phyloP scores from a whole-genome alignment of 2,888 invertebrate species.

The Dasypogon diadema region DNA sequence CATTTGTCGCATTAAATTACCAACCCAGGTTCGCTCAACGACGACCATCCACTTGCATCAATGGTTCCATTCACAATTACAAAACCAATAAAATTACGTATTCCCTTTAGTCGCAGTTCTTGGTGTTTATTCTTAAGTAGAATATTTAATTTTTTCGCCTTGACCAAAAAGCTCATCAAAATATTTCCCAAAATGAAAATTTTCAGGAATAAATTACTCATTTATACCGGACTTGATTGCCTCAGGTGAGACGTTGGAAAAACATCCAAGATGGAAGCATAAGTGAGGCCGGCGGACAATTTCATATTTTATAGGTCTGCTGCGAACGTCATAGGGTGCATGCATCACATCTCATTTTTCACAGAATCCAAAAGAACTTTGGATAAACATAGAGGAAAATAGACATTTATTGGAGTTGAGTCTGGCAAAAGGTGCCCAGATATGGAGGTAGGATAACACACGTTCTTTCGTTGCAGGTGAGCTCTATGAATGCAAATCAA shows the following conservation, averaged over 20 bases:
- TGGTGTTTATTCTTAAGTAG: not conserved
- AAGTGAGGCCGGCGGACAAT: not conserved
- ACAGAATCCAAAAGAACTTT: slow-evolving; percentile 7
- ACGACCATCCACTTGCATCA: too few relatives aligned
- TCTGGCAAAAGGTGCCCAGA: not conserved
- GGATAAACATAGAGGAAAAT: slow-evolving; percentile 35
- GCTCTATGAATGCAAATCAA: not conserved
- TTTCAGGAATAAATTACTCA: slow-evolving; percentile 19
- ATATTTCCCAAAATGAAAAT: slow-evolving; percentile 20
- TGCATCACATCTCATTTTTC: slow-evolving; percentile 3
- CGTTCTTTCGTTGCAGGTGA: not conserved
- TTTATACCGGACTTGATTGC: not conserved
- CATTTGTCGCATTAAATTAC: slow-evolving; percentile 1
- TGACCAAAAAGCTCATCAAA: slow-evolving; percentile 19
- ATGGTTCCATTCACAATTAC: not conserved
- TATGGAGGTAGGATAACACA: slow-evolving; percentile 1
- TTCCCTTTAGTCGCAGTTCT: not conserved
- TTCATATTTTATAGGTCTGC: not conserved
- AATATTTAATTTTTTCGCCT: slow-evolving; percentile 29
- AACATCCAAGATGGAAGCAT: not conserved
- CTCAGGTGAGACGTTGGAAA: not conserved
- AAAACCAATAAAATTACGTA: slow-evolving; percentile 12
- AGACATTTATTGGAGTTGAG: slow-evolving; percentile 30
- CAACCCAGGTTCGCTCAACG: not conserved
- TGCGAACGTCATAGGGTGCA: not conserved